Evolutionary conservation across 2,797 vertebrate genomes (phyloP).

Genomic region (Sphenopsis melanotis): DNA sequence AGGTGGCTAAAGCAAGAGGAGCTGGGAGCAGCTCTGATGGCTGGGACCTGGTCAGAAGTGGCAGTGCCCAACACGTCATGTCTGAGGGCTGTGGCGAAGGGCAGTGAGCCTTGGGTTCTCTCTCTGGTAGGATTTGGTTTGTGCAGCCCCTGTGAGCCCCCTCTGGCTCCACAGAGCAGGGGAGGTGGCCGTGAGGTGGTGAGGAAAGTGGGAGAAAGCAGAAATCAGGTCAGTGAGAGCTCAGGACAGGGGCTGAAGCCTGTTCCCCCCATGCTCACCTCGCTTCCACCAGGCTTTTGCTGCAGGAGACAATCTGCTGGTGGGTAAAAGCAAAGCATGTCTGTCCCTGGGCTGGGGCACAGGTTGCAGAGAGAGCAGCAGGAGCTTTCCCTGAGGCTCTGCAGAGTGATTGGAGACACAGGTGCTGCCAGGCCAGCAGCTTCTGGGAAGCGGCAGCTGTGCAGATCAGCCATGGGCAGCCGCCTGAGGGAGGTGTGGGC

Average conservation of each 20-base stretch:
- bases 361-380: fast-evolving
- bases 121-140: fast-evolving
- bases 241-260: not conserved
- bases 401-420: not conserved
- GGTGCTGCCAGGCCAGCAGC: not conserved
- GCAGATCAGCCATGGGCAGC: not conserved
- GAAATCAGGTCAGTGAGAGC: too few relatives aligned
- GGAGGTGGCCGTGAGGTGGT: fast-evolving
- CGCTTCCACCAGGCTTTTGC: not conserved
- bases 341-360: too few relatives aligned
- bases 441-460: not conserved
- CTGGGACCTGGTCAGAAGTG: not conserved
- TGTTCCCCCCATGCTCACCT: fast-evolving
- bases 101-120: fast-evolving
- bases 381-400: not conserved
- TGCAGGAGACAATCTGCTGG: not conserved
- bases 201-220: not conserved
- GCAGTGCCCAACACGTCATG: fast-evolving
- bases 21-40: not conserved
- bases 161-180: fast-evolving
- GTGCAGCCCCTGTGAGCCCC: not conserved
- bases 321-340: not conserved
- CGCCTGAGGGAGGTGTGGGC: not conserved
- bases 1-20: not conserved
- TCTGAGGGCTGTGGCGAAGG: not conserved